Conservation (phyloP, 1,140 invertebrate genomes). For the Micrasema minimum region DNA sequence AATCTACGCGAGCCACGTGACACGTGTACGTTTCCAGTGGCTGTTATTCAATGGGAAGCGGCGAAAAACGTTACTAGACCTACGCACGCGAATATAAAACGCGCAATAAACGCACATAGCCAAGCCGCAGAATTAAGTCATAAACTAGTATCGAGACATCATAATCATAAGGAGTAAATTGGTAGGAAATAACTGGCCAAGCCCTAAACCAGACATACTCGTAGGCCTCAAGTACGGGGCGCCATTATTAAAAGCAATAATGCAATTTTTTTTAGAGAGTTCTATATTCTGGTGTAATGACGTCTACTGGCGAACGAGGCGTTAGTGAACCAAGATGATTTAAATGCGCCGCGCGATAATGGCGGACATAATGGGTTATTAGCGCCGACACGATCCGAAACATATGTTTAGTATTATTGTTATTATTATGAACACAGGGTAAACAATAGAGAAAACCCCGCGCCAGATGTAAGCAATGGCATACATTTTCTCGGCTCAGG, state of each 20-base stretch:
- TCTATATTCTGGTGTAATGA: conserved; percentile 2
- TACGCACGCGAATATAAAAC: conserved; percentile 50
- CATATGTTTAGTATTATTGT: conserved; percentile 36
- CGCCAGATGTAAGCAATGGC: conserved; percentile 25
- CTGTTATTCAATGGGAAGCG: conserved; percentile 19
- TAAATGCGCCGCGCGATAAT: conserved; percentile 34
- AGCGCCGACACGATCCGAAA: conserved; percentile 21
- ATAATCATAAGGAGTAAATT: conserved; percentile 37
- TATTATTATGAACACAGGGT: conserved; percentile 29
- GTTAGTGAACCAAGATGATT: conserved; percentile 25
- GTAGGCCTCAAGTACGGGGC: neutral
- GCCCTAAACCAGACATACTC: conserved; percentile 9
- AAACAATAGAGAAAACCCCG: conserved; percentile 32
- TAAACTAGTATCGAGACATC: conserved; percentile 33
- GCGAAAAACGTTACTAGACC: conserved; percentile 4
- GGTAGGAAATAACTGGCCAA: neutral
- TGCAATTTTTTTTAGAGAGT: conserved; percentile 17
- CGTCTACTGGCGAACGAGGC: neutral
- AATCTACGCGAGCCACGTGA: conserved; percentile 15
- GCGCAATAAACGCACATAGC: conserved; percentile 37
- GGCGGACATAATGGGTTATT: conserved; percentile 30
- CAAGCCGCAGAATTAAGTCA: conserved; percentile 44
- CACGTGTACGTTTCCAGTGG: conserved; percentile 23
- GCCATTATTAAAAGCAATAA: conserved; percentile 29
- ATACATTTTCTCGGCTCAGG: conserved; percentile 7